phyloP scores from a whole-genome alignment of 2,888 invertebrate species.

The Branchipolynoe longqiensis region DNA sequence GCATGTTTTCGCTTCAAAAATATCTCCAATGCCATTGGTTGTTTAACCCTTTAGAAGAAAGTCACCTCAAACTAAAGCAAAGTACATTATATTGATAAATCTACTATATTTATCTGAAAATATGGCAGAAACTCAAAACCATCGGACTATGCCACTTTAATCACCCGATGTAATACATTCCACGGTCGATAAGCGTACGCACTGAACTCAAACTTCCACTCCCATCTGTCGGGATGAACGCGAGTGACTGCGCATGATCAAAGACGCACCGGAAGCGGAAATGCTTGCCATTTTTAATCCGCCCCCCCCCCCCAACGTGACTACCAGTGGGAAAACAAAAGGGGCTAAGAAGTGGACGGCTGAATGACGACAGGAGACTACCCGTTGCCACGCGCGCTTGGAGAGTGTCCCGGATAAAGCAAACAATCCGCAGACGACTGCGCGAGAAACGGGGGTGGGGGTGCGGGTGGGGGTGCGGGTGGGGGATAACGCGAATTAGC shows the following conservation, averaged over 20 bases:
- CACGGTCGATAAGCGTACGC: neutral
- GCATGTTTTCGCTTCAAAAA: too few species aligned
- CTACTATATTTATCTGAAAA: too few species aligned
- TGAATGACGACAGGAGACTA: constrained; percentile 25
- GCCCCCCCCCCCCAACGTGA: too few species aligned
- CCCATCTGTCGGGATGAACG: neutral
- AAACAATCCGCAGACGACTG: neutral
- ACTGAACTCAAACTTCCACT: neutral
- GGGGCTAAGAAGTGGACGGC: neutral
- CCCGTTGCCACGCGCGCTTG: constrained; percentile 14
- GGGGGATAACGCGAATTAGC: too few species aligned
- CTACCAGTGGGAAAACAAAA: neutral
- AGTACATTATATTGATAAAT: too few species aligned
- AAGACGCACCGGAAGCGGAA: constrained; percentile 24
- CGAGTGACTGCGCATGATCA: constrained; percentile 25
- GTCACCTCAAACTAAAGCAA: too few species aligned
- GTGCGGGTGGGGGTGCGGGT: too few species aligned
- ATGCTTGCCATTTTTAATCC: constrained; percentile 14
- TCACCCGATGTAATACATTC: too few species aligned
- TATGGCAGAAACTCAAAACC: neutral
- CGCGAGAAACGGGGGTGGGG: too few species aligned
- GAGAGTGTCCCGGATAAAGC: constrained; percentile 17
- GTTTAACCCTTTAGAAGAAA: too few species aligned
- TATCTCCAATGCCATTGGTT: too few species aligned
- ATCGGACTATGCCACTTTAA: constrained; percentile 2